Conservation (phyloP, 1,140 invertebrate genomes). For the Archegozetes longisetosus region DNA sequence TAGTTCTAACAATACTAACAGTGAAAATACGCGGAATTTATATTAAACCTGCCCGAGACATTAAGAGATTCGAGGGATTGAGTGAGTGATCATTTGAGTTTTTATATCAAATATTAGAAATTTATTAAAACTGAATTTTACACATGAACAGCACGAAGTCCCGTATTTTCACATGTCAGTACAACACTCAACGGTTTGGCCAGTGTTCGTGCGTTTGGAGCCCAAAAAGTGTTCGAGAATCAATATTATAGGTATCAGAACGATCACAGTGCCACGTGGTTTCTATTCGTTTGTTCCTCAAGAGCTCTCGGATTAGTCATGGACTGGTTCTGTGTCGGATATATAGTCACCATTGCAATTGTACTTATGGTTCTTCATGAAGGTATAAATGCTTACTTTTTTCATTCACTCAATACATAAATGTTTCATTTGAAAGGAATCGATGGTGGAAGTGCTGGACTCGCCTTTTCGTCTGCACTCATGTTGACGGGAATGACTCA, state of each 20-base stretch:
- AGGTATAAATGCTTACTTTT: neutral
- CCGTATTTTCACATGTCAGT: constrained; percentile 35
- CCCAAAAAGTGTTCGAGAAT: neutral
- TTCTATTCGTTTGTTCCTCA: constrained; percentile 51
- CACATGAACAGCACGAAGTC: constrained; percentile 18
- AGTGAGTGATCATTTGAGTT: constrained; percentile 35
- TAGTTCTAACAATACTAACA: constrained; percentile 50
- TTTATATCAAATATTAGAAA: neutral
- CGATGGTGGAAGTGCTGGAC: constrained; percentile 49
- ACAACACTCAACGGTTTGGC: constrained; percentile 33
- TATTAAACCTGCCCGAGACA: constrained; percentile 58
- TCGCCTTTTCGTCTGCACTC: constrained; percentile 27
- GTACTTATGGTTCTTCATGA: constrained; percentile 7
- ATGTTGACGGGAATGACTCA: constrained; percentile 8
- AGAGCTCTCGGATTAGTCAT: constrained; percentile 67
- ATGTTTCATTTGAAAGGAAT: constrained; percentile 8
- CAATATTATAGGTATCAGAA: neutral
- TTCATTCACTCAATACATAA: neutral
- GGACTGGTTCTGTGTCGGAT: constrained; percentile 50
- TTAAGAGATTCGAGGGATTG: constrained; percentile 76
- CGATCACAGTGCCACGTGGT: constrained; percentile 54
- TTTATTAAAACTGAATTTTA: constrained; percentile 34
- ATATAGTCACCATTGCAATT: constrained; percentile 38
- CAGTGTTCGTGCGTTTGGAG: constrained; percentile 31
- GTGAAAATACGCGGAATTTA: constrained; percentile 57